These are phyloP conservation scores for Idaea straminata DNA, from an alignment of 2,888 invertebrate genomes.

Conservation along the genomic window DNA sequence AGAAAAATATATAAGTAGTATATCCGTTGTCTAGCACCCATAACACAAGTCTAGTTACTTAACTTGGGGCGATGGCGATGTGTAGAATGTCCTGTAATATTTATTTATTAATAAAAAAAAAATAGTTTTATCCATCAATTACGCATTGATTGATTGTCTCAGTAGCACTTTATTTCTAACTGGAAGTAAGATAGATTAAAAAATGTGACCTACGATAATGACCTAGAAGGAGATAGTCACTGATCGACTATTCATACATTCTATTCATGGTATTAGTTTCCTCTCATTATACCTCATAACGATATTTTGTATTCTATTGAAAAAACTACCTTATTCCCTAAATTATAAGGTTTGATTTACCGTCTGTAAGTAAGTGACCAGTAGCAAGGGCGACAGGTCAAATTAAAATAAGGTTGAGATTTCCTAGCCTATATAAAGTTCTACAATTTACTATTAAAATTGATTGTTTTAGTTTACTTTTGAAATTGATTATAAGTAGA, in stretches of 20 bases:
- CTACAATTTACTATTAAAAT: no score
- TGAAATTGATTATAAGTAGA: no score
- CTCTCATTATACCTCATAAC: constrained; percentile 11
- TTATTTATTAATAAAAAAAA: no score
- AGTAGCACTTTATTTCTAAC: no score
- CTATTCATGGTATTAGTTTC: constrained; percentile 13
- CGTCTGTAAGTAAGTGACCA: neutral
- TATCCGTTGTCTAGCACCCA: no score
- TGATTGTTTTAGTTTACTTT: no score
- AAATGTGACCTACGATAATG: constrained; percentile 11
- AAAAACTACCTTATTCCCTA: neutral
- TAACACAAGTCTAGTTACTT: no score
- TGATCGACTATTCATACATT: constrained; percentile 10
- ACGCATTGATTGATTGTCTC: neutral
- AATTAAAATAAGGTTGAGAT: neutral
- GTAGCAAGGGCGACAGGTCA: neutral
- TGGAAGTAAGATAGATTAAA: neutral
- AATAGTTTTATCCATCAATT: neutral
- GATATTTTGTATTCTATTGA: neutral
- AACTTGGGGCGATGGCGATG: no score
- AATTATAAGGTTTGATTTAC: neutral
- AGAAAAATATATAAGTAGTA: no score
- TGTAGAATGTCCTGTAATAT: no score
- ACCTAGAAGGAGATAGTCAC: constrained; percentile 18
- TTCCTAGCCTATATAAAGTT: no score